Conservation (phyloP, 2,888 invertebrate genomes). For the Polymixis flavicincta region DNA sequence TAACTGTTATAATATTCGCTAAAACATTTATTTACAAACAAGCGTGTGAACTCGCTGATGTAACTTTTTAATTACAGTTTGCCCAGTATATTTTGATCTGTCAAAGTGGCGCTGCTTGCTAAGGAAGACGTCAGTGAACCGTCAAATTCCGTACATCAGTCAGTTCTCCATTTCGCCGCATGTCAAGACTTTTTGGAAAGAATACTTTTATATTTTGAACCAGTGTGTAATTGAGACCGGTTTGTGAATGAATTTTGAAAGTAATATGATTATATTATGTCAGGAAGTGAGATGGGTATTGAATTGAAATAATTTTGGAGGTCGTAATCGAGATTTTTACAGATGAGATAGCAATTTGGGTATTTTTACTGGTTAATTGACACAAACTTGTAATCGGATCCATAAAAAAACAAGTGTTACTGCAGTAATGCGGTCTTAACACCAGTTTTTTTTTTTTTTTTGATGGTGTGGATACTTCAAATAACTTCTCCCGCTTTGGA, state of each 20-base stretch:
- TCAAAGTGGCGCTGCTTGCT: conserved; percentile 32
- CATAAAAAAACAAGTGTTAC: not conserved
- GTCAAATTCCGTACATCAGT: conserved; percentile 20
- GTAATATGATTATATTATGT: conserved; percentile 43
- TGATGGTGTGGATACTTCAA: too few species aligned
- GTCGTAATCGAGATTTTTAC: conserved; percentile 28
- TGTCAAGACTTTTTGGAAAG: conserved; percentile 2
- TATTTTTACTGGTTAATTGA: conserved; percentile 7
- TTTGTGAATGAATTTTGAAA: conserved; percentile 57
- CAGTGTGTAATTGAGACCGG: conserved; percentile 26
- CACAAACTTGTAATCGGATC: conserved; percentile 2
- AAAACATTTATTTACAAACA: conserved; percentile 61
- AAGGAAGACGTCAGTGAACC: not conserved
- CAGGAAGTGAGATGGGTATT: conserved; percentile 46
- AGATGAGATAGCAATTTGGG: conserved; percentile 5
- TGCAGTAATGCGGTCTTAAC: too few species aligned
- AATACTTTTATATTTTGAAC: conserved; percentile 7
- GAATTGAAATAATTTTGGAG: conserved; percentile 36
- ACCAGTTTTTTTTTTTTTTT: too few species aligned
- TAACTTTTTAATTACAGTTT: conserved; percentile 50
- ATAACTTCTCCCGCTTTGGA: too few species aligned
- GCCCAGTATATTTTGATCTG: not conserved
- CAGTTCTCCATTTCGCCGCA: conserved; percentile 13
- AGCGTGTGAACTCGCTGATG: conserved; percentile 55
- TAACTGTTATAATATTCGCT: conserved; percentile 49